Evolutionary conservation across 2,113 vertebrate genomes (phyloP).

Genomic region (Monopterus albus): DNA sequence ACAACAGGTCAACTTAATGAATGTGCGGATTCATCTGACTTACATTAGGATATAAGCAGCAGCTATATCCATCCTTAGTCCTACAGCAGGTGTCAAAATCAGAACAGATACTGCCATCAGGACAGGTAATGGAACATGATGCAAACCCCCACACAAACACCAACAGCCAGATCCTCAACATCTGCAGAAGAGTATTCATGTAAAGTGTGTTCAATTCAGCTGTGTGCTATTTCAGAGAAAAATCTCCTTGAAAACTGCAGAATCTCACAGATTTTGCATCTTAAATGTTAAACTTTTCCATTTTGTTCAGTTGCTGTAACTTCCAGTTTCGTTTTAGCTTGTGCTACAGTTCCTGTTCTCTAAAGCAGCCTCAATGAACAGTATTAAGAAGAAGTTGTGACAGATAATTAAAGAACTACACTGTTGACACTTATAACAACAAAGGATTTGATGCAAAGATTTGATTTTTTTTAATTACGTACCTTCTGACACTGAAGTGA

Average conservation of each 20-base stretch:
- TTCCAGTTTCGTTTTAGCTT: constrained; percentile 8
- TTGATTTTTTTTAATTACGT: not conserved
- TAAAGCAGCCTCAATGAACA: not conserved
- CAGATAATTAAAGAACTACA: not conserved
- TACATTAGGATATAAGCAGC: constrained; percentile 77
- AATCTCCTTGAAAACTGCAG: not conserved
- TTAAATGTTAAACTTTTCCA: no score
- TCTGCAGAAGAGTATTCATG: constrained; percentile 51
- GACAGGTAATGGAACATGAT: constrained; percentile 64
- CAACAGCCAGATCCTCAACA: constrained; percentile 59
- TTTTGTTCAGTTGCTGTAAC: not conserved
- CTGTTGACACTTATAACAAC: not conserved
- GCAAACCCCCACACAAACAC: constrained; percentile 45
- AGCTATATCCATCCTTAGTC: constrained; percentile 57
- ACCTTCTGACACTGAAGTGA: constrained; percentile 23
- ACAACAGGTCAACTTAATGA: not conserved
- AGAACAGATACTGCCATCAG: constrained; percentile 63
- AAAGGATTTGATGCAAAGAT: not conserved
- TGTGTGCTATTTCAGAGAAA: not conserved
- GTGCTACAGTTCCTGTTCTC: not conserved
- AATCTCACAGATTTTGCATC: not conserved
- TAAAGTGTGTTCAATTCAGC: not conserved
- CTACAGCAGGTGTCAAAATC: constrained; percentile 71
- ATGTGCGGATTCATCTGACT: constrained; percentile 4
- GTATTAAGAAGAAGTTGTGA: not conserved